Conservation (phyloP, 64 coral and sea anemone species). For the Astreopora myriophthalma region DNA sequence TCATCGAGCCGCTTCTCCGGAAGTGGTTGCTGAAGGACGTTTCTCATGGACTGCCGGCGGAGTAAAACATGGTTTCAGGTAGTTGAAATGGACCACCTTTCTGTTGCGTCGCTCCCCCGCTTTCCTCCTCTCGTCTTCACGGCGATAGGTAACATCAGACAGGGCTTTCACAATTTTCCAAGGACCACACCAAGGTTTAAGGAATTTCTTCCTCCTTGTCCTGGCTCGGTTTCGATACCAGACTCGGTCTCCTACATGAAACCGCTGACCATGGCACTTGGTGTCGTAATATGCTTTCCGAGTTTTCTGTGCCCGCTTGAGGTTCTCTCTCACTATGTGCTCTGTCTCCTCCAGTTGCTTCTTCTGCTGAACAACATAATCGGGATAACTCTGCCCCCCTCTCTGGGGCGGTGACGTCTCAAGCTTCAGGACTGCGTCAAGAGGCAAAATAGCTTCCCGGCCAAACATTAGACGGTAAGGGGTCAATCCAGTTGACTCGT, state of each 20-base stretch:
- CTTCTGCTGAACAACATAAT: slow-evolving; percentile 46
- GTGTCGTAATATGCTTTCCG: neutral
- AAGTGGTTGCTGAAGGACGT: neutral
- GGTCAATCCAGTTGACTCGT: slow-evolving; percentile 30
- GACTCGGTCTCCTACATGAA: slow-evolving; percentile 3
- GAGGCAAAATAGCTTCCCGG: neutral
- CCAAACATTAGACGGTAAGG: slow-evolving; percentile 34
- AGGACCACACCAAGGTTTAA: neutral
- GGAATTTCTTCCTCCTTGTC: neutral
- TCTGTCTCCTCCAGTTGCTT: slow-evolving; percentile 32
- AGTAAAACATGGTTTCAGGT: neutral
- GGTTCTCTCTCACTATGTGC: slow-evolving; percentile 4
- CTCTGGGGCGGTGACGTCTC: neutral
- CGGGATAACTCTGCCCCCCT: neutral
- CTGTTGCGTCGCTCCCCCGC: neutral
- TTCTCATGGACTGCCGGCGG: neutral
- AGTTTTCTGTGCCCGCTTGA: neutral
- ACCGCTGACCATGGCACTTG: slow-evolving; percentile 26
- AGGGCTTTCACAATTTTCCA: neutral
- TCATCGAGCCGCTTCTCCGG: neutral
- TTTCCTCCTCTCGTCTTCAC: neutral
- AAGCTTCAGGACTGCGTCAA: slow-evolving; percentile 33
- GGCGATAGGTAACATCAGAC: neutral
- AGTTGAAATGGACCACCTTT: slow-evolving; percentile 15
- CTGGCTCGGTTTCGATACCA: slow-evolving; percentile 24